A percentile compares a stretch with the other conserved stretches of the same genome.
phyloP scores from a whole-genome alignment of 2,797 vertebrate species.

The Pangasius macronema region DNA sequence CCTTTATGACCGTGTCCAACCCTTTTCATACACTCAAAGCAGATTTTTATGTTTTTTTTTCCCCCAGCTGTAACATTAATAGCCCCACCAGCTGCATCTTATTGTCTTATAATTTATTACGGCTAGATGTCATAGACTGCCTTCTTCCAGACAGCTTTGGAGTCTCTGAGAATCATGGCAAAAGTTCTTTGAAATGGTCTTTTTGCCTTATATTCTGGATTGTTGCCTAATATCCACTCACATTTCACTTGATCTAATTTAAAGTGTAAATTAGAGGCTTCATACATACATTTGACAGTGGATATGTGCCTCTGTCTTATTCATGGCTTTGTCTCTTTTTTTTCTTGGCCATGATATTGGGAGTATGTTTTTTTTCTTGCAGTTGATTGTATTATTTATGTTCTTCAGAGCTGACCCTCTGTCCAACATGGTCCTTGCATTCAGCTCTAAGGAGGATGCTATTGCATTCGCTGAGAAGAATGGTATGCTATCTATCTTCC shows the following conservation, averaged over 20 bases:
- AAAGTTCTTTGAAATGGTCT: neutral
- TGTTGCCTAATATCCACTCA: neutral
- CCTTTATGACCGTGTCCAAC: neutral
- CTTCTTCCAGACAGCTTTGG: neutral
- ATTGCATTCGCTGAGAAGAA: constrained; percentile 96
- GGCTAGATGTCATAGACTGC: neutral
- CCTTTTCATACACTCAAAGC: neutral
- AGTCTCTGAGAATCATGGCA: neutral
- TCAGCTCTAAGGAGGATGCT: constrained; percentile 90
- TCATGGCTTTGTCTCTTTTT: neutral
- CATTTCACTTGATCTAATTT: neutral
- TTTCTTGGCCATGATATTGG: neutral
- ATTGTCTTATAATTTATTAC: neutral
- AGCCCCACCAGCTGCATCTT: neutral
- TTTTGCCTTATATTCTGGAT: neutral
- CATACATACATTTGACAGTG: no score
- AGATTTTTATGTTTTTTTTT: neutral
- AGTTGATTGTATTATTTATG: neutral
- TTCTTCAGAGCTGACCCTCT: constrained; percentile 87
- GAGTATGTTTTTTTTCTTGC: neutral
- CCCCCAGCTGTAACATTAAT: neutral
- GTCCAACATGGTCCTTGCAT: constrained; percentile 89
- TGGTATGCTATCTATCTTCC: constrained; percentile 70
- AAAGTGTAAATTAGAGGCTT: neutral
- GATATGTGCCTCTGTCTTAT: neutral